A percentile compares a stretch with the other conserved stretches of the same genome.
phyloP scores from a whole-genome alignment of 2,888 invertebrate species.

The Urechis unicinctus region DNA sequence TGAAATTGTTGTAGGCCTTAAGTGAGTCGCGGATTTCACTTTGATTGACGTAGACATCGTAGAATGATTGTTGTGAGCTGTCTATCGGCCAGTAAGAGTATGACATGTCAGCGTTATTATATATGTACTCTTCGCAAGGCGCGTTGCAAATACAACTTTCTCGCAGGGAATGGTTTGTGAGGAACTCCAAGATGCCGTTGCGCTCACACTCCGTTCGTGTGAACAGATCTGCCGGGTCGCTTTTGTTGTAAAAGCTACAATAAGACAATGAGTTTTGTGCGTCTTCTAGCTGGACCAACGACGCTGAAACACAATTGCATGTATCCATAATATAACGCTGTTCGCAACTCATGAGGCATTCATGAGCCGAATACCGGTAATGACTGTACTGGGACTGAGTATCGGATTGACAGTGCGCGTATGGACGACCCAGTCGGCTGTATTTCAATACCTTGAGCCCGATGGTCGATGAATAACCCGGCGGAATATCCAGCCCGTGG shows the following conservation, averaged over 20 bases:
- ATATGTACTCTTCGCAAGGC: slow-evolving; percentile 1
- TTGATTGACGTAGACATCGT: neutral
- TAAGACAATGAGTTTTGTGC: neutral
- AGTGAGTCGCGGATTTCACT: neutral
- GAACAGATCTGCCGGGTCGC: slow-evolving; percentile 1
- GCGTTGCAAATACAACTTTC: neutral
- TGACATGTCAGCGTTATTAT: neutral
- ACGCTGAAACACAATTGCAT: slow-evolving; percentile 1
- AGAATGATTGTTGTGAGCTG: slow-evolving; percentile 3
- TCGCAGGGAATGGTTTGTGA: neutral
- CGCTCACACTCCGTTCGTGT: slow-evolving; percentile 1
- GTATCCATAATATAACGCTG: slow-evolving; percentile 2
- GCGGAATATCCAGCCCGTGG: slow-evolving; percentile 42
- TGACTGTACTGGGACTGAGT: neutral
- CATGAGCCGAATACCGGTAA: slow-evolving; percentile 6
- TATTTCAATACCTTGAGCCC: slow-evolving; percentile 1
- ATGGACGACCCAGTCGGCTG: slow-evolving; percentile 6
- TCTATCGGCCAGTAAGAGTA: slow-evolving; percentile 10
- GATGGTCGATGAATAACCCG: slow-evolving; percentile 37
- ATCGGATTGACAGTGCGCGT: slow-evolving; percentile 3
- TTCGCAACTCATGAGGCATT: slow-evolving; percentile 9
- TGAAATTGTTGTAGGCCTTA: slow-evolving; percentile 7
- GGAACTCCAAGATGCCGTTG: neutral
- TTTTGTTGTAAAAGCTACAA: slow-evolving; percentile 4
- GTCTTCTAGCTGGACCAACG: slow-evolving; percentile 1